Conservation (phyloP, 2,797 vertebrate species). For the Perodicticus potto region DNA sequence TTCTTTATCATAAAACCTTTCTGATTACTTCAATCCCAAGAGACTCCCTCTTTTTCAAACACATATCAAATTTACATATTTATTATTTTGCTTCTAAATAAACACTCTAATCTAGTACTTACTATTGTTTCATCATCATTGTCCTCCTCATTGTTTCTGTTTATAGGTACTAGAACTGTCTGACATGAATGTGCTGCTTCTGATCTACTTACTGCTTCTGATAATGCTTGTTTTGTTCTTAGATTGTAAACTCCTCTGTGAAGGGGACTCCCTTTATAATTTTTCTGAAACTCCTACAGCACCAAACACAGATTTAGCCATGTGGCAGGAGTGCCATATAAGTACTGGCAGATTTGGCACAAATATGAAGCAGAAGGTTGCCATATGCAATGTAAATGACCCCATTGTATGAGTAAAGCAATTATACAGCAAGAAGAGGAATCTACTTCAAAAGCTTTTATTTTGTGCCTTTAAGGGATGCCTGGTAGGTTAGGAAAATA, state of each 20-base stretch:
- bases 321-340: neutral
- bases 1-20: neutral
- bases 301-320: neutral
- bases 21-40: neutral
- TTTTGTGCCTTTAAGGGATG: slow-evolving; percentile 56
- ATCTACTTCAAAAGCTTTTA: neutral
- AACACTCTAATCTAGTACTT: neutral
- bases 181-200: neutral
- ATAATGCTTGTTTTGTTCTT: neutral
- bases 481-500: slow-evolving; percentile 28
- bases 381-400: neutral
- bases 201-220: neutral
- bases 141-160: neutral
- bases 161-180: neutral
- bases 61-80: neutral
- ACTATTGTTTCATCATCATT: neutral
- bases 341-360: neutral
- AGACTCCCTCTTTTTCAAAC: neutral
- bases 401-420: neutral
- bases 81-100: neutral
- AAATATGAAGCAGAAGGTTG: neutral
- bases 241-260: neutral
- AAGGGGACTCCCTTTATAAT: neutral
- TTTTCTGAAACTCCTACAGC: neutral
- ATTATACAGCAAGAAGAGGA: neutral